phyloP scores from a whole-genome alignment of 2,113 vertebrate species.

The Mustela nigripes region DNA sequence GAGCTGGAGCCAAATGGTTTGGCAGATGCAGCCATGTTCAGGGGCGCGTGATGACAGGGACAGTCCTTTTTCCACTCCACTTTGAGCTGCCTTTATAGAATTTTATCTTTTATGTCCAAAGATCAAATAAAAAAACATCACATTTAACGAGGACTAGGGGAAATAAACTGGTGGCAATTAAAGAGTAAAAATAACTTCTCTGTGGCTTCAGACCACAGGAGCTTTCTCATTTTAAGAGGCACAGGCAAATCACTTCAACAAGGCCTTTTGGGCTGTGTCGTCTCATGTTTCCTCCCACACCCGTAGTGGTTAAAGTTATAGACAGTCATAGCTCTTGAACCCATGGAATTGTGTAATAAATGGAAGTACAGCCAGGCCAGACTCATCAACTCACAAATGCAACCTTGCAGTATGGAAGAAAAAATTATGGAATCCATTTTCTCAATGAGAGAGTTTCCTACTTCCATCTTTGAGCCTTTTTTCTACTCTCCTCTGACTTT shows the following conservation, averaged over 20 bases:
- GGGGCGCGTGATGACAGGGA: constrained; percentile 71
- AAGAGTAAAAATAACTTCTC: constrained; percentile 82
- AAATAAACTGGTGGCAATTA: constrained; percentile 83
- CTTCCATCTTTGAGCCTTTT: background rate
- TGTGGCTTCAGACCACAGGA: constrained; percentile 81
- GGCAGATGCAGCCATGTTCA: constrained; percentile 69
- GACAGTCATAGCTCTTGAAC: constrained; percentile 47
- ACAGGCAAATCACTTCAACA: constrained; percentile 76
- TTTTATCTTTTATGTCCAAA: constrained; percentile 84
- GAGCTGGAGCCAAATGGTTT: constrained; percentile 71
- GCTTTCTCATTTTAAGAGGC: constrained; percentile 80
- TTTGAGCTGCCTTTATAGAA: constrained; percentile 58
- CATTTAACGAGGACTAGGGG: constrained; percentile 80
- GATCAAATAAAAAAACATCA: constrained; percentile 82
- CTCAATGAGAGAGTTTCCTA: background rate
- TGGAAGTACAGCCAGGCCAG: constrained; percentile 49
- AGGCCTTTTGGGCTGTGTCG: constrained; percentile 55
- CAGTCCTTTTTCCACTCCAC: constrained; percentile 74
- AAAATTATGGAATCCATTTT: background rate
- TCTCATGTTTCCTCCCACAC: constrained; percentile 68
- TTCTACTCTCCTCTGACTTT: background rate
- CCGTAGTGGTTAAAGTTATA: constrained; percentile 28
- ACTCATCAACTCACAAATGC: background rate
- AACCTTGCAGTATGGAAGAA: background rate
- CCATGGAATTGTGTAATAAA: constrained; percentile 21